Conservation (phyloP, 2,888 invertebrate species). For the Panzeria rudis region DNA sequence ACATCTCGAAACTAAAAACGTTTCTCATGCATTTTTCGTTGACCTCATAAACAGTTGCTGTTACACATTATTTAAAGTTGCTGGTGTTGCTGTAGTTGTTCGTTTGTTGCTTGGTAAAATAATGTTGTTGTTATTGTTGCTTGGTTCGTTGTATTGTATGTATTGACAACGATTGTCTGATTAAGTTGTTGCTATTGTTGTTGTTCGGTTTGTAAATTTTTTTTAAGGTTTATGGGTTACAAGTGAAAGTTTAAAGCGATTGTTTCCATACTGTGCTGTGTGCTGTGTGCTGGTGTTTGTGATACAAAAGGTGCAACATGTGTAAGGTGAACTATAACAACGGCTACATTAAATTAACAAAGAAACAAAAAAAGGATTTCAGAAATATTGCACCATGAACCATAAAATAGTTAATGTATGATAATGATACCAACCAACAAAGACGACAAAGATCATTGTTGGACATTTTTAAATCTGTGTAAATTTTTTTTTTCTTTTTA, state of each 20-base stretch:
- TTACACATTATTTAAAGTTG: conserved; percentile 57
- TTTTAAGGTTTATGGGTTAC: conserved; percentile 72
- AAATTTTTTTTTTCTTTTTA: neutral
- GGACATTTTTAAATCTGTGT: conserved; percentile 25
- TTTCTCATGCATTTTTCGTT: conserved; percentile 44
- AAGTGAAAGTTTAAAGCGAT: conserved; percentile 68
- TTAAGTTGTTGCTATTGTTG: conserved; percentile 28
- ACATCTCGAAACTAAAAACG: neutral
- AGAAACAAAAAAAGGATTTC: conserved; percentile 33
- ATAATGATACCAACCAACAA: conserved; percentile 23
- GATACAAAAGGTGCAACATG: conserved; percentile 65
- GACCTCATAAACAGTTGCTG: conserved; percentile 70
- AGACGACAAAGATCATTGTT: conserved; percentile 43
- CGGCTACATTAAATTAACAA: neutral
- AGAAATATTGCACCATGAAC: conserved; percentile 6
- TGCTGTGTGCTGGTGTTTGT: conserved; percentile 6
- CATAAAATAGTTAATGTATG: conserved; percentile 65
- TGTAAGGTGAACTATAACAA: conserved; percentile 61
- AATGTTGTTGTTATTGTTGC: conserved; percentile 28
- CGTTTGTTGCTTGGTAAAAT: neutral
- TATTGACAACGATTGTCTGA: conserved; percentile 39
- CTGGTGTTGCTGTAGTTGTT: conserved; percentile 11
- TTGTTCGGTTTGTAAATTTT: conserved; percentile 12
- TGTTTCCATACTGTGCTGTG: conserved; percentile 19
- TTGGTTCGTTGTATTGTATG: neutral